Evolutionary conservation across 1,140 invertebrate genomes (phyloP).

Genomic region (Caerostris extrusa): DNA sequence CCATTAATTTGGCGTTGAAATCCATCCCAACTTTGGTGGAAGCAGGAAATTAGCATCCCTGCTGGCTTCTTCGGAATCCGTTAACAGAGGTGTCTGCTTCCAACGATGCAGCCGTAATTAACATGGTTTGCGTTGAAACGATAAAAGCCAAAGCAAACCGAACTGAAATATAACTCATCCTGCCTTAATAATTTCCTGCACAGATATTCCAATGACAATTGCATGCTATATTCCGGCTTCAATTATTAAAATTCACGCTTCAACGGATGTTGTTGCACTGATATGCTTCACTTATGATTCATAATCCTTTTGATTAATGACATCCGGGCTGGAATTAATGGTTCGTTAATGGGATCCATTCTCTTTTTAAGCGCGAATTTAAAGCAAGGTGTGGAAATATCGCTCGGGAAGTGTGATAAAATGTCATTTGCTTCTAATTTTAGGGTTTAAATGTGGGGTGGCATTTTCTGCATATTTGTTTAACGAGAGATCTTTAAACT

Average conservation of each 20-base stretch:
- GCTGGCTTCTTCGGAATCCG: slow-evolving; percentile 34
- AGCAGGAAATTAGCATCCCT: slow-evolving; percentile 16
- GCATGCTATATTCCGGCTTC: slow-evolving; percentile 11
- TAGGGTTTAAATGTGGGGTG: too few relatives aligned
- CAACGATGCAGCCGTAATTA: neutral
- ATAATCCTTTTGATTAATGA: slow-evolving; percentile 36
- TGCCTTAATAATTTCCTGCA: slow-evolving; percentile 8
- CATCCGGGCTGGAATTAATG: neutral
- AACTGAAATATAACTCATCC: neutral
- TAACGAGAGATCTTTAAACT: too few relatives aligned
- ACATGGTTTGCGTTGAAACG: neutral
- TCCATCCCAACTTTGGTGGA: neutral
- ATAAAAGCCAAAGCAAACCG: slow-evolving; percentile 20
- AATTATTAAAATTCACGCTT: slow-evolving; percentile 53
- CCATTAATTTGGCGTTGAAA: slow-evolving; percentile 5
- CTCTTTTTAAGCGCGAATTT: slow-evolving; percentile 1
- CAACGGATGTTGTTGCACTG: slow-evolving; percentile 38
- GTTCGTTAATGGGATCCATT: neutral
- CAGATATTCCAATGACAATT: slow-evolving; percentile 28
- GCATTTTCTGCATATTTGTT: too few relatives aligned
- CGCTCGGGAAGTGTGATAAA: neutral
- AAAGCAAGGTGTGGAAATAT: neutral
- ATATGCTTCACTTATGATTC: slow-evolving; percentile 30
- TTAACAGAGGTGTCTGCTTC: neutral
- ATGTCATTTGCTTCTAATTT: too few relatives aligned